A percentile compares a stretch with the other conserved stretches of the same genome.
Evolutionary conservation across 2,113 vertebrate species (phyloP).

Genomic region (Paramisgurnus dabryanus): DNA sequence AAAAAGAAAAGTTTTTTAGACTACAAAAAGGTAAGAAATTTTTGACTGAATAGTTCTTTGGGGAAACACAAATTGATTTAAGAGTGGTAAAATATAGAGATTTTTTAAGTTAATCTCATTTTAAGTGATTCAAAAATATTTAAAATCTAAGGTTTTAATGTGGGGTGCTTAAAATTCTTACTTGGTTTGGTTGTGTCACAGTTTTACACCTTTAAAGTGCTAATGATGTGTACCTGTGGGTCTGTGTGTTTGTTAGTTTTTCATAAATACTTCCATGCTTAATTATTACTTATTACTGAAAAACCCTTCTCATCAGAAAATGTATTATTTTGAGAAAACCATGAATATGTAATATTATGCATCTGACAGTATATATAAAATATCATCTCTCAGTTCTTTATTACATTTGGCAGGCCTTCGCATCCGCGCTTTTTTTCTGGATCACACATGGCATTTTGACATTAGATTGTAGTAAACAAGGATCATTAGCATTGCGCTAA

Average conservation of each 20-base stretch:
- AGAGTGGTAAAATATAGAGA: too few species aligned
- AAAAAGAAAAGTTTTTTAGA: too few species aligned
- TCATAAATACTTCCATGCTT: background rate
- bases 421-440: conserved; percentile 59
- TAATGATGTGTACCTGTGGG: background rate
- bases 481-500: conserved; percentile 75
- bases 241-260: background rate
- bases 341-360: conserved; percentile 25
- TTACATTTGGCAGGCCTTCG: conserved; percentile 50
- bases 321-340: background rate
- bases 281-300: background rate
- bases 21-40: too few species aligned
- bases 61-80: too few species aligned
- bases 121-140: too few species aligned
- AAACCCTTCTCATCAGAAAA: background rate
- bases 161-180: too few species aligned
- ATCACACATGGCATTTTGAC: conserved; percentile 65
- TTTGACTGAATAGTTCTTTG: too few species aligned
- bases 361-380: conserved; percentile 1
- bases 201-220: too few species aligned
- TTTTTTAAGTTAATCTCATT: too few species aligned
- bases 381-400: conserved; percentile 22
- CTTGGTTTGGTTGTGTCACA: too few species aligned
- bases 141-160: too few species aligned
- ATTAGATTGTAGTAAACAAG: conserved; percentile 70